Percentiles rank a stretch among this genome's conserved stretches.
Evolutionary conservation across 2,113 vertebrate genomes (phyloP).

Genomic region (Xiphias gladius): DNA sequence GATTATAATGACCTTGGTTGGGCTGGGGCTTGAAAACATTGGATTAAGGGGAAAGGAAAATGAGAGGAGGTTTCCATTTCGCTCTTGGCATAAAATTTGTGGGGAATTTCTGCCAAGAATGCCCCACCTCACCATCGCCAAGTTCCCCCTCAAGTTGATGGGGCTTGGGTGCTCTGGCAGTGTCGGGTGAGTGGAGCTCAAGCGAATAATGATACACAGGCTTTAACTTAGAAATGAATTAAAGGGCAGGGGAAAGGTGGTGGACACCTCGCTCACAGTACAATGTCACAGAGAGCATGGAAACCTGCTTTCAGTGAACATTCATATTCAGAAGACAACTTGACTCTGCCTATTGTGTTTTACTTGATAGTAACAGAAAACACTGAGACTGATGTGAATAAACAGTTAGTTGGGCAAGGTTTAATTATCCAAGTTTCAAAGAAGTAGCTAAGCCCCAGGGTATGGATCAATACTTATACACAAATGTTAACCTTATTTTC

Average conservation of each 20-base stretch:
- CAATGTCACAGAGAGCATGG: conserved; percentile 25
- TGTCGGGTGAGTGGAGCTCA: conserved; percentile 73
- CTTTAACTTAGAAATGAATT: conserved; percentile 83
- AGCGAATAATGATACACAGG: conserved; percentile 82
- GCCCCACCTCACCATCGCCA: conserved; percentile 50
- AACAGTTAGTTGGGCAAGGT: conserved; percentile 47
- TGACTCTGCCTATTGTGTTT: conserved; percentile 36
- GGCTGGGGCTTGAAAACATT: conserved; percentile 86
- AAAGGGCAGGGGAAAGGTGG: conserved; percentile 79
- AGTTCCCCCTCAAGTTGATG: conserved; percentile 58
- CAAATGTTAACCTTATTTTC: conserved; percentile 64
- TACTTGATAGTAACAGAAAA: conserved; percentile 49
- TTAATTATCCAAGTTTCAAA: conserved; percentile 59
- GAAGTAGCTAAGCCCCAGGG: conserved; percentile 48
- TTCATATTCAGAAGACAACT: conserved; percentile 7
- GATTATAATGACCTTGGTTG: conserved; percentile 88
- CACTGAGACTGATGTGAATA: conserved; percentile 43
- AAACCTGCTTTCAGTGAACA: conserved; percentile 18
- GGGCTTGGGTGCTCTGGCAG: conserved; percentile 70
- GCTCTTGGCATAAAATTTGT: conserved; percentile 85
- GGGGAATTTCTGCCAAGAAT: conserved; percentile 83
- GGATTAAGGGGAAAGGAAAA: conserved; percentile 87
- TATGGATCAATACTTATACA: conserved; percentile 57
- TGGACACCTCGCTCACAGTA: conserved; percentile 47
- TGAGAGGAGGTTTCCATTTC: conserved; percentile 88